Evolutionary conservation across 2,888 invertebrate genomes (phyloP), one percentile per base, ranked within the genome.

Genomic region (Drosophila borealis): DNA sequence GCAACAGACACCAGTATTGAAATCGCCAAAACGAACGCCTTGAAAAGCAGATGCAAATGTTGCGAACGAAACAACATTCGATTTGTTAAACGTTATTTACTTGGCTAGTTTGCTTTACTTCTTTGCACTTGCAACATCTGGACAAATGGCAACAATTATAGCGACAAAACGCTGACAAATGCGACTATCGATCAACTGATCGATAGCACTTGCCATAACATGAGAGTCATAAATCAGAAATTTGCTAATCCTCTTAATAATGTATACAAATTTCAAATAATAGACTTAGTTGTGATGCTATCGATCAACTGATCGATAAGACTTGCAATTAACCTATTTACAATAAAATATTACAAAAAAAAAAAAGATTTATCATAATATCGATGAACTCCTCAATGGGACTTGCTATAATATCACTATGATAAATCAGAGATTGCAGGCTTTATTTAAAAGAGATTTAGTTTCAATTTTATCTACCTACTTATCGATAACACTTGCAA

Each of bases 31-130:
- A 67, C 62, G 51, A 70, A 67, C 62, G 51, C 61, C 76, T 76
- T 57, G 44, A 80, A 67, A 67, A 39, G 80, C 77, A 71, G 80
- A 76, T 79, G 61, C 75, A 70, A 69, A 60, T 46, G 34, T 50
- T 67, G 45, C 62, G 13, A 61, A 50, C 53, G 46, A 50, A 61
- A 75, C 60, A 75, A 74, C 74, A 75, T 75, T 77, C 66, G 56
- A 71, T 72, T 77, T 77, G 53, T 65, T 56, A 60, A 65, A 60
- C 33, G 14, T 36, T 49, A 37, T 66, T 55, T 42, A n/a, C 36
- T 19, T n/a, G 36, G 37, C 29, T 25, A 51, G 48, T 37, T 57
- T 33, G 41, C 17, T 44, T 44, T 11, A 13, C n/a, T 54, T 69
- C 37, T 39, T 49, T 29, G 45, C 37, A 54, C 36, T 61, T 46